A percentile compares a stretch with the other conserved stretches of the same genome.
These are phyloP conservation scores for Ailurus styani DNA, from an alignment of 2,113 vertebrate species.

Conservation along the genomic window DNA sequence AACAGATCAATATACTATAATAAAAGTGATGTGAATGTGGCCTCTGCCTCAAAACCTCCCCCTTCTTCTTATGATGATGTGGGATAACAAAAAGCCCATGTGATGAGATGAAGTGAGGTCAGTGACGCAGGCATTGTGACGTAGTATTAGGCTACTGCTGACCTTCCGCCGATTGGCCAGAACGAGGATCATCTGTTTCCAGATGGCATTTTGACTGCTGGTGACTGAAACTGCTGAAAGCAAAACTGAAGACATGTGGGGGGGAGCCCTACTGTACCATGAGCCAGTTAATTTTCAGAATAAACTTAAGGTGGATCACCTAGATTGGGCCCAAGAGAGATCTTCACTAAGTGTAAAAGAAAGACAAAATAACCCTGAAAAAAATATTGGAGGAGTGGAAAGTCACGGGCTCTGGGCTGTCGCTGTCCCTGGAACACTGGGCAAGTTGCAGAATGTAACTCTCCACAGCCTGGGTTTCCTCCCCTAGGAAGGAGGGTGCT, in stretches of 20 bases:
- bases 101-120: neutral
- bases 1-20: neutral
- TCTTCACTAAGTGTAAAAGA: neutral
- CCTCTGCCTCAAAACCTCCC: neutral
- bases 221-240: neutral
- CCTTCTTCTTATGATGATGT: neutral
- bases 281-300: constrained; percentile 12
- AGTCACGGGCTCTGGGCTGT: neutral
- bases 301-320: neutral
- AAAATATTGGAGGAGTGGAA: neutral
- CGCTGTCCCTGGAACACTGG: neutral
- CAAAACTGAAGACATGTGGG: neutral
- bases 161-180: neutral
- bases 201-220: neutral
- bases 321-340: neutral
- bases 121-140: neutral
- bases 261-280: neutral
- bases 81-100: neutral
- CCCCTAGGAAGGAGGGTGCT: neutral
- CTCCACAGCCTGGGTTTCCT: neutral
- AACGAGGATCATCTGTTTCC: neutral
- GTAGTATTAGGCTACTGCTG: neutral
- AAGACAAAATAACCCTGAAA: neutral
- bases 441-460: neutral
- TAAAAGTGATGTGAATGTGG: neutral